Evolutionary conservation across 1,140 invertebrate genomes (phyloP), one percentile per base, ranked within the genome.

Genomic region (Drosophila jambulina): DNA sequence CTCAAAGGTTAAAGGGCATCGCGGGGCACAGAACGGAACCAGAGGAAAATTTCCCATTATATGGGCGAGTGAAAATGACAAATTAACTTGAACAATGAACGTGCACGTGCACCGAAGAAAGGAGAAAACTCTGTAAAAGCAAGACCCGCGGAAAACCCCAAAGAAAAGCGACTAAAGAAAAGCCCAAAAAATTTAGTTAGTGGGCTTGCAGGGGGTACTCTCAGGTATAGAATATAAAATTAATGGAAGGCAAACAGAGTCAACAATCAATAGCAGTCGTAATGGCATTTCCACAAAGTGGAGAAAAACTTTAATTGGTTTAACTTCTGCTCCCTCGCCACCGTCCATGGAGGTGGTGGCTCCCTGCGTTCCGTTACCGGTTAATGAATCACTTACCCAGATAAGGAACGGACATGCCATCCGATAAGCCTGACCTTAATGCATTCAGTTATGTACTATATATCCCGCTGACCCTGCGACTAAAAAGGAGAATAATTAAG

Each of bases 21-120:
- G 27, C 27, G 27, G 49, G 51, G 15, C 21, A 36, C 3, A 21
- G 8, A 53, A 19, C 34, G 27, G 42, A 21, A 38, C n/a, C 19
- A 43, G 57, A 51, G 48, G 53, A 48, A 74, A 78, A 75, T 78
- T 84, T 80, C 76, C 76, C 83, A 86, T 86, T 86, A 88, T 88
- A 86, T 88, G 83, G 83, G 57, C 84, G 71, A 80, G 76, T 83
- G 83, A 86, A 86, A 86, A 86, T 86, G 83, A 86, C 83, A 86
- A 86, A 86, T 86, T 86, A 86, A 86, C 83, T 88, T 78, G 84
- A 78, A 78, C 75, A 78, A 78, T 69, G 75, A 82, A 57, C 61
- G 65, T 53, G 63, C 76, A 75, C 69, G 32, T 46, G 23, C 34
- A 38, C 21, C 40, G 32, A 67, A 69, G 49, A 58, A 60, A 57